A percentile compares a stretch with the other conserved stretches of the same genome.
phyloP scores from a whole-genome alignment of 2,888 invertebrate genomes.

The Caenorhabditis angaria region DNA sequence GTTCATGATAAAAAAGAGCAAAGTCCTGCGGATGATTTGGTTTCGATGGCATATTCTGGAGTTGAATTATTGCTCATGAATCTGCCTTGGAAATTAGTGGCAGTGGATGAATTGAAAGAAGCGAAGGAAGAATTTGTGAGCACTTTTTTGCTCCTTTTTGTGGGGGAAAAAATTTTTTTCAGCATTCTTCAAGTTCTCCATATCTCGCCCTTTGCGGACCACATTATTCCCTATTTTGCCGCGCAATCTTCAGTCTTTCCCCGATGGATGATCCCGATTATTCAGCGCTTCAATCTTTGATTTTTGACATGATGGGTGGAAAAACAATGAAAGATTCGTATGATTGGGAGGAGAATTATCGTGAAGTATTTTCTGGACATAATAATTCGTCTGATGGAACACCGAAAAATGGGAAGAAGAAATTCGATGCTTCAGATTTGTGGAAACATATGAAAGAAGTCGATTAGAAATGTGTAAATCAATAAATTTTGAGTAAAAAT shows the following conservation, averaged over 20 bases:
- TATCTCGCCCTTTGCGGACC: conserved; percentile 21
- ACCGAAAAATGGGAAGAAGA: neutral
- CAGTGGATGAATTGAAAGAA: conserved; percentile 35
- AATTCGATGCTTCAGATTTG: too few species aligned
- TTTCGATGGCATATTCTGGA: conserved; percentile 53
- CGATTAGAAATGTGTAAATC: neutral
- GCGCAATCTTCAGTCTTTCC: conserved; percentile 48
- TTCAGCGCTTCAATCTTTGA: conserved; percentile 44
- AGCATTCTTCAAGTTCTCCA: conserved; percentile 27
- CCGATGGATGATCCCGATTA: conserved; percentile 56
- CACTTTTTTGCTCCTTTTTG: neutral
- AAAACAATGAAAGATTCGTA: conserved; percentile 50
- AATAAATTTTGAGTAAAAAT: conserved; percentile 3
- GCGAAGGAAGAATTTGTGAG: conserved; percentile 52
- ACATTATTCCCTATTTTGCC: conserved; percentile 30
- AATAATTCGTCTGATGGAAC: neutral
- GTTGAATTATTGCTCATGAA: conserved; percentile 47
- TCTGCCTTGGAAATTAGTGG: conserved; percentile 50
- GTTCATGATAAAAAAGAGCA: conserved; percentile 54
- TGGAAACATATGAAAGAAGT: neutral
- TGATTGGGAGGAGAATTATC: conserved; percentile 58
- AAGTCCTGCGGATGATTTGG: conserved; percentile 53
- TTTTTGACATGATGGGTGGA: conserved; percentile 47
- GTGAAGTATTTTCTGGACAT: neutral
- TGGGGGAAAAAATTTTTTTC: neutral